Base-by-base conservation (phyloP, 2,797 vertebrate genomes). In the Novumbra hubbsi region DNA sequence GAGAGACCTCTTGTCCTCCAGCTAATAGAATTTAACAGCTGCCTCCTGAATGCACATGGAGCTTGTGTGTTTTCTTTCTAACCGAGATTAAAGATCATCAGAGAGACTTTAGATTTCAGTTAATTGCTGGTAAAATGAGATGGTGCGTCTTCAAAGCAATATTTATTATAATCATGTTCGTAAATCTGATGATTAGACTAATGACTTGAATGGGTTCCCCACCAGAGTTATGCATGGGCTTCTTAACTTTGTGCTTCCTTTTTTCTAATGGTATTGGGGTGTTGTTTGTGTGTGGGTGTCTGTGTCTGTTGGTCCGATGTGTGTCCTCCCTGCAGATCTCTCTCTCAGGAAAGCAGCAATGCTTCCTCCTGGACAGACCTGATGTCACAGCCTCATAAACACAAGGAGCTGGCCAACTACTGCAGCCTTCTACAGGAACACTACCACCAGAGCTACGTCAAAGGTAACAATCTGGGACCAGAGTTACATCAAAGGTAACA, bases 371-470 rank as follows among this genome's bases (percentile, higher is more conserved):
- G 96, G 95, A 89, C 94, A 2, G 97, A 99, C 75, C 92, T 95
- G 75, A 80, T 91, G 74, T 74, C 88, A 64, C 92, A 92, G 24
- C 88, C 90, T 34, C 91, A 94, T 85, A 96, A 96, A 81, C 91
- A 96, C 84, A 99, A 98, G 83, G 97, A 98, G 70, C 83, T 97
- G 75, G 92, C 94, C 69, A 95, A 90, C 82, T 98, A 96, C 76
- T 99, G 98, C 89, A 95, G 91, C 0, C 90, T 98, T 73, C 90
- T 99, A 57, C 98, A 99, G 82, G 98, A 99, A 65, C 95, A 99
- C 63, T 98, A 97, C 73, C 96, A 97, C 83, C 97, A 97, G 84
- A 96, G 97, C 92, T 96, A 95, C 0, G 95, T 96, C 62, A 49
- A 92, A 57, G 52, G 52, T 57, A 57, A 21, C 5, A 8, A n/a